Conservation (phyloP, 2,888 invertebrate genomes). For the Drosophila kanekoi region DNA sequence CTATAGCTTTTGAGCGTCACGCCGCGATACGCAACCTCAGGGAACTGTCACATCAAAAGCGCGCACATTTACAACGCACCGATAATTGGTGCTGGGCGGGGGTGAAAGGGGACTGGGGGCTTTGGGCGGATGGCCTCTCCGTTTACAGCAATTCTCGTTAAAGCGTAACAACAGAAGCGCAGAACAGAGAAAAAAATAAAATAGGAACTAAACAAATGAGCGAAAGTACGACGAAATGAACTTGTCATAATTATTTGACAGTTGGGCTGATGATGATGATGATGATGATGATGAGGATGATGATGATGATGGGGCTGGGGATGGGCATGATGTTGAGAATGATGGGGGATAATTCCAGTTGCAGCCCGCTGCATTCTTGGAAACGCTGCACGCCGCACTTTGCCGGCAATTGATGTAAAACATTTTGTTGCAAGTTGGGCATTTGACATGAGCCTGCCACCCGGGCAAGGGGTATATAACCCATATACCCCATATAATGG, state of each 20-base stretch:
- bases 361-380: conserved; percentile 37
- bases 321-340: conserved; percentile 5
- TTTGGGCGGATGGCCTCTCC: conserved; percentile 33
- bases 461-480: conserved; percentile 35
- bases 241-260: conserved; percentile 84
- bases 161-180: conserved; percentile 47
- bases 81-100: conserved; percentile 76
- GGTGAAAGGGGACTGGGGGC: not conserved
- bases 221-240: conserved; percentile 80
- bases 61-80: conserved; percentile 71
- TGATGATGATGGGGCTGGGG: conserved; percentile 1
- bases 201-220: conserved; percentile 71
- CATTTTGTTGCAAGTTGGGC: conserved; percentile 56
- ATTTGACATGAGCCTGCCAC: conserved; percentile 41
- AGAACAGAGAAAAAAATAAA: conserved; percentile 23
- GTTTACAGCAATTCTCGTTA: conserved; percentile 70
- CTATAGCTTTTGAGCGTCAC: conserved; percentile 34
- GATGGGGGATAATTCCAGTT: conserved; percentile 33
- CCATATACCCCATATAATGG: conserved; percentile 18
- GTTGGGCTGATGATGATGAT: conserved; percentile 56
- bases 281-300: not conserved
- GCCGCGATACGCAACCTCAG: conserved; percentile 41
- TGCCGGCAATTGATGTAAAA: conserved; percentile 68
- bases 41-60: conserved; percentile 80
- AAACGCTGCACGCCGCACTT: conserved; percentile 42